Evolutionary conservation across 2,888 invertebrate species (phyloP).

Genomic region (Synanthedon myopaeformis): DNA sequence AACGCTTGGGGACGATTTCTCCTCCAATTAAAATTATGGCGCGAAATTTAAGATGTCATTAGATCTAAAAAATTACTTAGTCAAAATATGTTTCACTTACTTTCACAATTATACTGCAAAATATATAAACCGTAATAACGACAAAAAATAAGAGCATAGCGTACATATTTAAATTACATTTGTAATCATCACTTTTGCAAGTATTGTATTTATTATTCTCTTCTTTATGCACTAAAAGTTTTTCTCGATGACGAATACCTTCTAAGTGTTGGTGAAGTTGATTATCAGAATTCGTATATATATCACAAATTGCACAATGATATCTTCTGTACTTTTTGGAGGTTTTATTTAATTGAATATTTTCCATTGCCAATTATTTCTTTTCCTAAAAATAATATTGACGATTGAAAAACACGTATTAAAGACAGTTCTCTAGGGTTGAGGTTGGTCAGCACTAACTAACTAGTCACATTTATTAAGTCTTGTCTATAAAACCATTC

Average conservation of each 20-base stretch:
- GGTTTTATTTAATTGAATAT: not conserved
- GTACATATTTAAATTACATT: constrained; percentile 33
- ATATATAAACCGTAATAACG: constrained; percentile 37
- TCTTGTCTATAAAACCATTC: no score
- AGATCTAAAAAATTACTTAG: constrained; percentile 24
- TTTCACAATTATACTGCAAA: constrained; percentile 6
- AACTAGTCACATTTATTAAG: no score
- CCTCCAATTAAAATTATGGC: constrained; percentile 71
- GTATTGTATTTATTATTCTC: constrained; percentile 11
- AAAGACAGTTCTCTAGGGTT: no score
- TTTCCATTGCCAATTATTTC: not conserved
- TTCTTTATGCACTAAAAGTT: constrained; percentile 16
- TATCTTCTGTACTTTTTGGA: constrained; percentile 30
- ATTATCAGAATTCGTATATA: constrained; percentile 51
- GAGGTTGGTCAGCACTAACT: no score
- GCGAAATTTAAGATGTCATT: constrained; percentile 66
- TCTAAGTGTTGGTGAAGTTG: constrained; percentile 57
- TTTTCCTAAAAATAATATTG: no score
- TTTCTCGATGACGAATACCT: constrained; percentile 50
- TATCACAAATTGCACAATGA: constrained; percentile 42
- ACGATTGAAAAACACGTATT: no score
- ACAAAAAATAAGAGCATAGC: constrained; percentile 35
- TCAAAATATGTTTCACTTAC: constrained; percentile 5
- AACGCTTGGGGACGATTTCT: constrained; percentile 70
- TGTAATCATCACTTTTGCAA: constrained; percentile 18